Percentiles rank a stretch among this genome's conserved stretches.
phyloP scores from a whole-genome alignment of 2,797 vertebrate species.

The Hirundo rustica region DNA sequence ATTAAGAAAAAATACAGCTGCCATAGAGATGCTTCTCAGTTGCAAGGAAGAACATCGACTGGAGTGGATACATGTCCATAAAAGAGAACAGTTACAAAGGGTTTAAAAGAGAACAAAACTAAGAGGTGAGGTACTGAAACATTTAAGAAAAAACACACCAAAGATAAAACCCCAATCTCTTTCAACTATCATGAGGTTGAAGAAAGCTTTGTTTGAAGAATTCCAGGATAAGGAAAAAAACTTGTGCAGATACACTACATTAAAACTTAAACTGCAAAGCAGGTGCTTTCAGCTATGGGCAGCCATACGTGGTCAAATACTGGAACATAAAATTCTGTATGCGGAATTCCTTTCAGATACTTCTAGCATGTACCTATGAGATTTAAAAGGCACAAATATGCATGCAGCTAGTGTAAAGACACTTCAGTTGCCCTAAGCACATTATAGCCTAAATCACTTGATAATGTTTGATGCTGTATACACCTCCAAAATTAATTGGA shows the following conservation, averaged over 20 bases:
- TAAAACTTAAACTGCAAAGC: neutral
- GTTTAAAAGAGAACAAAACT: neutral
- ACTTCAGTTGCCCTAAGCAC: neutral
- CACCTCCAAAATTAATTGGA: neutral
- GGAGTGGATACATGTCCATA: neutral
- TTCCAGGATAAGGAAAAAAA: neutral
- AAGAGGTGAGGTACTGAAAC: neutral
- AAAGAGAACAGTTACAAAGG: neutral
- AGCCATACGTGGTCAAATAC: neutral
- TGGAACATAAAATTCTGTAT: neutral
- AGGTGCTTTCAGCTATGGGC: neutral
- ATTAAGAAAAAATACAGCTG: neutral
- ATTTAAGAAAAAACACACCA: neutral
- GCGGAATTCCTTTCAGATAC: neutral
- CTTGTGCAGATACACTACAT: neutral
- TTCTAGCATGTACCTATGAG: neutral
- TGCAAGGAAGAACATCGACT: neutral
- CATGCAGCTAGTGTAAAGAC: neutral
- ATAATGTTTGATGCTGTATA: neutral
- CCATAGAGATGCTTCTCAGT: neutral
- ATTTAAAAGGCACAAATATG: neutral
- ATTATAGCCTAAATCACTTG: neutral
- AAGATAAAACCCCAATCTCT: neutral
- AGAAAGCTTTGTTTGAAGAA: neutral
- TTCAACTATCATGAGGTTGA: neutral